Evolutionary conservation across 53 echinoderm and acorn worm species (phyloP).

Genomic region (Holothuria leucospilota): DNA sequence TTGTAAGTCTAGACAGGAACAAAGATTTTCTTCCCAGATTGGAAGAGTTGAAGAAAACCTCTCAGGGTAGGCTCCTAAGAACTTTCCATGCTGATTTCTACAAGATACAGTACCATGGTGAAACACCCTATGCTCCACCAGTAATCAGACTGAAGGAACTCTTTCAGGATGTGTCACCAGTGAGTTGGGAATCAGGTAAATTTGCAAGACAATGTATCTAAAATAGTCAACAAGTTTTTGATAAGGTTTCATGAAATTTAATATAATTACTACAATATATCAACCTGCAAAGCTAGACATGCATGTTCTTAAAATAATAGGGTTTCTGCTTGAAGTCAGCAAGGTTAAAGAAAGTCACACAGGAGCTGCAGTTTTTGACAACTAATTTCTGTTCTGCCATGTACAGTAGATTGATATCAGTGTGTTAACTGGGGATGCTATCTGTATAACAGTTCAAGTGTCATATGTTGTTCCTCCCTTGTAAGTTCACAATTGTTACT

Average conservation of each 20-base stretch:
- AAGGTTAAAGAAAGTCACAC: too few relatives aligned
- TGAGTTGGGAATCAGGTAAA: conserved; percentile 75
- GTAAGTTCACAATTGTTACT: too few relatives aligned
- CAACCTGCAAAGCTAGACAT: too few relatives aligned
- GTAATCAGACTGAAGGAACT: conserved; percentile 62
- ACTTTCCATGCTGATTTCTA: conserved; percentile 74
- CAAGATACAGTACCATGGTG: conserved; percentile 74
- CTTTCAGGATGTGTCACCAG: conserved; percentile 68
- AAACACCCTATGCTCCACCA: conserved; percentile 52
- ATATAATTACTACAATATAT: too few relatives aligned
- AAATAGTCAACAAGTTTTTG: neutral
- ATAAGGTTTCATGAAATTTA: neutral
- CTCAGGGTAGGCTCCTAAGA: conserved; percentile 25
- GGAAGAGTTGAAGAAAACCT: conserved; percentile 16
- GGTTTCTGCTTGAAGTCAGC: too few relatives aligned
- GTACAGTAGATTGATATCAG: too few relatives aligned
- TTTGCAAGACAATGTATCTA: neutral
- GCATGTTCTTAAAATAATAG: too few relatives aligned
- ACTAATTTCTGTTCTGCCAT: too few relatives aligned
- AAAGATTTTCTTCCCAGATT: conserved; percentile 62
- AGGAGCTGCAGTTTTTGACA: too few relatives aligned
- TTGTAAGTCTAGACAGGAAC: conserved; percentile 76
- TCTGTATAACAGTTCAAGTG: too few relatives aligned
- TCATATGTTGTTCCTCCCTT: too few relatives aligned
- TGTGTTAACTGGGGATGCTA: too few relatives aligned